phyloP scores from a whole-genome alignment of 2,888 invertebrate genomes.

The Dryadula phaetusa region DNA sequence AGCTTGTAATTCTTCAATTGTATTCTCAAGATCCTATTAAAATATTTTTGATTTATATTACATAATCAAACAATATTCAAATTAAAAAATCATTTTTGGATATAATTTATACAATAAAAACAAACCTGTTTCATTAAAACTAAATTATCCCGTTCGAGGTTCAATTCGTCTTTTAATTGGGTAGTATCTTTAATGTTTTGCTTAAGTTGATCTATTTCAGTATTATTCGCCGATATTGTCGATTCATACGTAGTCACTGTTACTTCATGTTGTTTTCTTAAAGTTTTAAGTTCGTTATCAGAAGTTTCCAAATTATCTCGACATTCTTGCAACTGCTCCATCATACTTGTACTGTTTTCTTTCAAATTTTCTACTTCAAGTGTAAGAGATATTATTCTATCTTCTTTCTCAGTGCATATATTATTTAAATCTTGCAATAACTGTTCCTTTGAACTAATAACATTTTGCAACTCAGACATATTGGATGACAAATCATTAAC shows the following conservation, averaged over 20 bases:
- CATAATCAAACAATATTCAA: slow-evolving; percentile 44
- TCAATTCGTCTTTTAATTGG: slow-evolving; percentile 51
- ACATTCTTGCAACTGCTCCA: slow-evolving; percentile 3
- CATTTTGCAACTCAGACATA: slow-evolving; percentile 53
- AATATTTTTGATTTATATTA: slow-evolving; percentile 32
- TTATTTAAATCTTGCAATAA: slow-evolving; percentile 58
- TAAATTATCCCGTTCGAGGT: slow-evolving; percentile 46
- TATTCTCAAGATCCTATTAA: slow-evolving; percentile 65
- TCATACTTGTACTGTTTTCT: not conserved
- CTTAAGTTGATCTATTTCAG: slow-evolving; percentile 44
- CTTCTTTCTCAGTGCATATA: not conserved
- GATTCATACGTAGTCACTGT: not conserved
- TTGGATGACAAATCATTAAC: slow-evolving; percentile 53
- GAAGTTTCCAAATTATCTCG: not conserved
- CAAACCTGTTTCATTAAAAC: slow-evolving; percentile 65
- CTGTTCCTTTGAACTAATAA: slow-evolving; percentile 61
- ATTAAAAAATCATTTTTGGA: no score
- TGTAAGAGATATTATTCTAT: not conserved
- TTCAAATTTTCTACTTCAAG: slow-evolving; percentile 3
- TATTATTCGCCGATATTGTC: slow-evolving; percentile 51
- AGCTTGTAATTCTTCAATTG: slow-evolving; percentile 55
- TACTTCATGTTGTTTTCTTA: slow-evolving; percentile 6
- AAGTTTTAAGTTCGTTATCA: not conserved
- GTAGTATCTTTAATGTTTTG: slow-evolving; percentile 43
- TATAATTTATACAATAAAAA: no score